Evolutionary conservation across 2,888 invertebrate species (phyloP).

Genomic region (Bugulina stolonifera): DNA sequence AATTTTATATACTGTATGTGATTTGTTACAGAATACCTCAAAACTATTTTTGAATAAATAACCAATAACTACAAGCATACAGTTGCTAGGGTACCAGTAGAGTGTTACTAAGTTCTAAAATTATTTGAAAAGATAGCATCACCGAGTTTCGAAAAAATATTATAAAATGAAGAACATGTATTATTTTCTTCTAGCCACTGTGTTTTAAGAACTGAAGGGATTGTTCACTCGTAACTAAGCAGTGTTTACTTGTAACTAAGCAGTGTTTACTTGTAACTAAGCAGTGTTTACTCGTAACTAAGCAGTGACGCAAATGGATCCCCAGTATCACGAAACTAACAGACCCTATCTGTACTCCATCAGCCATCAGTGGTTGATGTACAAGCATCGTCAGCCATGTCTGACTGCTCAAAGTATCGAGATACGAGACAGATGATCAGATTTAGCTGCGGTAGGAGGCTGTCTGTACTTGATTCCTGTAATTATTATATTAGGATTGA

Average conservation of each 20-base stretch:
- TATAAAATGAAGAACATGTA: background rate
- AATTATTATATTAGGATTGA: too few species aligned
- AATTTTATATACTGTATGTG: too few species aligned
- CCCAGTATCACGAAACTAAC: too few species aligned
- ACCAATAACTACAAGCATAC: too few species aligned
- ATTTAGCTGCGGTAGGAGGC: conserved; percentile 45
- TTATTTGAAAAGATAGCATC: background rate
- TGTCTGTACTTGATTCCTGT: conserved; percentile 39
- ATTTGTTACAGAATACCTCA: too few species aligned
- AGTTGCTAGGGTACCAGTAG: too few species aligned
- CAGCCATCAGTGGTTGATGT: background rate
- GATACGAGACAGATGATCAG: conserved; percentile 67
- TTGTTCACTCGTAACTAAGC: background rate
- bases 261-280: background rate
- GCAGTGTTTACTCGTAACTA: background rate
- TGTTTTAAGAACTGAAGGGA: background rate
- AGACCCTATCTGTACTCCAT: background rate
- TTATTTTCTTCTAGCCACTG: background rate
- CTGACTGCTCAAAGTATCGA: conserved; percentile 65
- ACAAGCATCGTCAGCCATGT: conserved; percentile 59
- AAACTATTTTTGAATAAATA: too few species aligned
- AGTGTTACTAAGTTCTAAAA: too few species aligned
- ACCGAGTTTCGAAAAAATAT: background rate
- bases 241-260: background rate
- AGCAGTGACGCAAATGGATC: too few species aligned